Evolutionary conservation across 2,113 vertebrate genomes (phyloP).

Genomic region (Xiphophorus hellerii): DNA sequence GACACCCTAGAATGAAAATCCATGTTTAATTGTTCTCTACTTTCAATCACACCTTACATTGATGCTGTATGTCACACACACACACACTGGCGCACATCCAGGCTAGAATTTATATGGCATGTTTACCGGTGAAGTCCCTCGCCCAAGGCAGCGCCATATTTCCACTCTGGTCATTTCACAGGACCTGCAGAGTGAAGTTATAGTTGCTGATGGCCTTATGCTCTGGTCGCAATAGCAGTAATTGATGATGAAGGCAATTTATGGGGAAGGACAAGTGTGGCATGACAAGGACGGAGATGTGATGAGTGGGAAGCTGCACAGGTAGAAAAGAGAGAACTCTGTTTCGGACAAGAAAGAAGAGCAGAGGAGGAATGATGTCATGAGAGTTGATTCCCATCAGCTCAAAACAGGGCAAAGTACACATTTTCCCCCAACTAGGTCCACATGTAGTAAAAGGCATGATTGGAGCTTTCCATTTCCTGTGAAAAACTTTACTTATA

Average conservation of each 20-base stretch:
- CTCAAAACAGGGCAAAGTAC: constrained; percentile 6
- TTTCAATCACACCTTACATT: constrained; percentile 16
- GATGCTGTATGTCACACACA: constrained; percentile 2
- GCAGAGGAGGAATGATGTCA: constrained; percentile 10
- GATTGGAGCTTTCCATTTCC: constrained; percentile 17
- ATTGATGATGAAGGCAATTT: constrained; percentile 47
- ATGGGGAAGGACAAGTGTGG: constrained; percentile 27
- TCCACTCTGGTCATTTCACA: constrained; percentile 34
- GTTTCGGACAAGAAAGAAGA: neutral
- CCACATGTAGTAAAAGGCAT: constrained; percentile 1
- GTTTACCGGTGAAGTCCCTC: constrained; percentile 30
- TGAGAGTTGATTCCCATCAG: constrained; percentile 23
- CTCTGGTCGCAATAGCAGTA: constrained; percentile 28
- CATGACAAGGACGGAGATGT: constrained; percentile 57
- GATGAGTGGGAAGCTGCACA: constrained; percentile 24
- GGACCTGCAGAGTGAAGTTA: neutral
- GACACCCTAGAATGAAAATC: no score
- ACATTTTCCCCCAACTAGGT: neutral
- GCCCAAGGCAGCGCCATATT: constrained; percentile 12
- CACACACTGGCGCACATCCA: neutral
- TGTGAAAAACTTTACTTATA: neutral
- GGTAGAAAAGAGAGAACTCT: neutral
- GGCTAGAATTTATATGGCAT: constrained; percentile 36
- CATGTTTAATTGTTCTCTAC: neutral
- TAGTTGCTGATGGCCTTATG: constrained; percentile 29